Base-by-base conservation (phyloP, 1,140 invertebrate species). In the Pissodes strobi region DNA sequence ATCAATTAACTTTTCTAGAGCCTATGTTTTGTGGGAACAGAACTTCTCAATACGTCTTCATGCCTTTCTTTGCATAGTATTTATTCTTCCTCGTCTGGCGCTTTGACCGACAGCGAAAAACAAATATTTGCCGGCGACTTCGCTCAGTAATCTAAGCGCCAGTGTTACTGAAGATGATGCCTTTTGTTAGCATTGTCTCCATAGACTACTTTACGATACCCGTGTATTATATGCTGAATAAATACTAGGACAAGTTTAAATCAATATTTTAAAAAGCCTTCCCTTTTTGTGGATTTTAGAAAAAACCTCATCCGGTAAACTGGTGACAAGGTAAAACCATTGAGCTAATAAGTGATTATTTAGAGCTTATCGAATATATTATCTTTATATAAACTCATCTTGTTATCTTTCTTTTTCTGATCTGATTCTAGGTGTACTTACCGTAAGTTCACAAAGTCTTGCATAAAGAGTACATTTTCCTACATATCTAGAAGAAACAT, bases 111-210 rank as follows among this genome's bases (percentile, higher is more conserved):
- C 12, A 43, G 17, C 9, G 12, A 17, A 43, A 15, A 43, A 37
- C 38, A 39, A 56, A 59, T 59, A 59, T 59, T 59, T 48, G 45
- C 15, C 43, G 21, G 43, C 55, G 34, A 39, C 34, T 41, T 38
- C 19, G 17, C 22, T 55, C 52, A 55, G 39, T 55, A 55, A 55
- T 23, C 38, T 45, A 57, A 57, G 55, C 55, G 57, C 57, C 57
- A 49, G 57, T 59, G 57, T 59, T 59, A 59, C 57, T 59, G 15
- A 59, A 59, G 57, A 48, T 57, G 57, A 59, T 59, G 57, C 43
- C 57, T 59, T 59, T 59, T 59, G 57, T 59, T 59, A 49, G 38
- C 57, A 45, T 59, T 59, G 57, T 59, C 57, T 59, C 57, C 57
- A 38, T 59, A 59, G 57, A 59, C 57, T 59, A 59, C 57, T 59